A percentile compares a stretch with the other conserved stretches of the same genome.
Conservation (phyloP, 1,140 invertebrate species). For the Megathymus violae region DNA sequence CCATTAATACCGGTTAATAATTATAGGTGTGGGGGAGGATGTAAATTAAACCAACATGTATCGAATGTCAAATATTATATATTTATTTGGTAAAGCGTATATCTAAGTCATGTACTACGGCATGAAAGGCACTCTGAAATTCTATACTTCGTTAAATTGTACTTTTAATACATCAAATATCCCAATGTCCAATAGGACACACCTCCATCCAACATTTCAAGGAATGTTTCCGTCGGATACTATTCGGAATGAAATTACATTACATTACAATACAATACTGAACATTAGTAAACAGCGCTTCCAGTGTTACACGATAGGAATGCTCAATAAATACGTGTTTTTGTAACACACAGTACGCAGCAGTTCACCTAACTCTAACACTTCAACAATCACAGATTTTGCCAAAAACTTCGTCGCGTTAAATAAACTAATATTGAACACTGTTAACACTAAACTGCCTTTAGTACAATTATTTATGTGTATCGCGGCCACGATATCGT, state of each 20-base stretch:
- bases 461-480: constrained; percentile 17
- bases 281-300: constrained; percentile 31
- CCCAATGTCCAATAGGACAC: constrained; percentile 20
- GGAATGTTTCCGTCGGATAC: constrained; percentile 59
- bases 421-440: constrained; percentile 26
- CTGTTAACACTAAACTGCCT: constrained; percentile 13
- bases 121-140: constrained; percentile 61
- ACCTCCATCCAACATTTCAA: constrained; percentile 23
- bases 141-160: constrained; percentile 54
- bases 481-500: too few species aligned
- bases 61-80: constrained; percentile 43
- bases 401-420: constrained; percentile 20
- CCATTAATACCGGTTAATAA: too few species aligned
- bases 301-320: constrained; percentile 50
- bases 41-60: constrained; percentile 17
- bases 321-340: constrained; percentile 42
- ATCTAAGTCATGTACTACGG: constrained; percentile 64
- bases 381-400: constrained; percentile 45
- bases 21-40: too few species aligned
- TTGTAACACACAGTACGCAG: constrained; percentile 22
- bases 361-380: constrained; percentile 43
- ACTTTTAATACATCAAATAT: constrained; percentile 44
- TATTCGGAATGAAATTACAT: constrained; percentile 47
- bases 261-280: constrained; percentile 39
- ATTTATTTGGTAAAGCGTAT: constrained; percentile 76